Evolutionary conservation across 2,888 invertebrate species (phyloP), one percentile per base, ranked within the genome.

Genomic region (Gastracanthus pulcherrimus): DNA sequence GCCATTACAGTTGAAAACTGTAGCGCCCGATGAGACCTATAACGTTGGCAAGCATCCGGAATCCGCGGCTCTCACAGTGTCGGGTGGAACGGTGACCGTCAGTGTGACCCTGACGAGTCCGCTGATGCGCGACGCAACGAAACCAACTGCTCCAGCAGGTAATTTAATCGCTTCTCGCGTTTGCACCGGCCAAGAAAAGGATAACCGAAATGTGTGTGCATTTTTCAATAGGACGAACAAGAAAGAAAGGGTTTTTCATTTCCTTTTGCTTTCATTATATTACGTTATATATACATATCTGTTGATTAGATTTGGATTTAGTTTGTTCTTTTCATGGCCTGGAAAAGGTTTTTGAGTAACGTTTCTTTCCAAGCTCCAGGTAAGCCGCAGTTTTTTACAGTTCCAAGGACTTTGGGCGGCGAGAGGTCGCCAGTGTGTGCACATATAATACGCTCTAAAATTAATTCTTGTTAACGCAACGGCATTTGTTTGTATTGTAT

Each of bases 71-170:
- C 94, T 98, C 83, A 93, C 95, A 64, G 97, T 98, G 75, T 94
- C 95, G n/a, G 96, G 96, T 88, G 96, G 95, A 82, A 92, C 93
- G 71, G 95, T 97, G 80, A 94, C 94, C 74, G 98, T 98, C 84
- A 95, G 96, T 84, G 96, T 99, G 83, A 96, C 97, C 83, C 94
- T 99, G 84, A 98, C 99, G 71, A 98, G 98, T 84, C 98, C 98
- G 66, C 94, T 98, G 75, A 96, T 98, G 95, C 95, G 98, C 83
- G 98, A 98, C 92, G 86, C 91, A n/a, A 86, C 88, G 4, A 91
- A 91, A 84, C 84, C 89, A 75, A 71, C 85, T 4, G 83, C 87
- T 31, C 84, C 86, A 38, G 78, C 90, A 90, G 91, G 91, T 91
- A 88, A 91, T 88, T 89, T 81, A 76, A 84, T 87, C 84, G 82